Base-by-base conservation (phyloP, 2,113 vertebrate species). In the Gadus chalcogrammus region DNA sequence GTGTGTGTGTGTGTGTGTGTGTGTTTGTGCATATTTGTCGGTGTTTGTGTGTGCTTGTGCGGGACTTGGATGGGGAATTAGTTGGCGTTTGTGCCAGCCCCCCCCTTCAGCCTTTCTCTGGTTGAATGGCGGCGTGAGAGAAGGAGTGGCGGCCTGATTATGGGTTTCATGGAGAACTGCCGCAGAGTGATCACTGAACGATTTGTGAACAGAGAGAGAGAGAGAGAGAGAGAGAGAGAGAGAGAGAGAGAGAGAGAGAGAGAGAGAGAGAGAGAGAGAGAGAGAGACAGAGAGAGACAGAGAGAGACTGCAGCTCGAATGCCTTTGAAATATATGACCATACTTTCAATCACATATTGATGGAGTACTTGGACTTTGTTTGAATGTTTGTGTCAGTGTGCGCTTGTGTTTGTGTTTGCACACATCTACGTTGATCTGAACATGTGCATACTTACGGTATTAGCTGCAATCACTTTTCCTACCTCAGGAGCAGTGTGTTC, bases 261-360 rank as follows among this genome's bases (percentile, higher is more conserved):
- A 55, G 28, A 65, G 35, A 48, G 17, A 68, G 2, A 15, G 16
- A 56, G 53, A 15, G 16, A 56, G 53, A 56, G 53, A 56, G 13
- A 16, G 53, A 56, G 53, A 24, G 22, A 24, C 1, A 24, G 22
- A 24, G 22, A 24, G 22, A 24, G 22, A 17, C 15, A 42, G 35
- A 56, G 27, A 62, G 56, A 28, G 18, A 11, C 61, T 15, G 72
- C 20, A 65, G 67, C 75, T 75, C 72, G 67, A 85, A 70, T 79
- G 77, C 71, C 76, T 64, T 74, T 72, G 72, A 78, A 84, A 69
- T 38, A 61, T 55, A 82, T 82, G 76, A 79, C 61, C 64, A 82
- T 73, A 75, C 63, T 67, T 72, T 77, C 77, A 81, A 81, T 87
- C 69, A 82, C 69, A 76, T 75, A 85, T 76, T 80, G 66, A 84